phyloP scores from a whole-genome alignment of 2,888 invertebrate genomes.

The Euplexia lucipara region DNA sequence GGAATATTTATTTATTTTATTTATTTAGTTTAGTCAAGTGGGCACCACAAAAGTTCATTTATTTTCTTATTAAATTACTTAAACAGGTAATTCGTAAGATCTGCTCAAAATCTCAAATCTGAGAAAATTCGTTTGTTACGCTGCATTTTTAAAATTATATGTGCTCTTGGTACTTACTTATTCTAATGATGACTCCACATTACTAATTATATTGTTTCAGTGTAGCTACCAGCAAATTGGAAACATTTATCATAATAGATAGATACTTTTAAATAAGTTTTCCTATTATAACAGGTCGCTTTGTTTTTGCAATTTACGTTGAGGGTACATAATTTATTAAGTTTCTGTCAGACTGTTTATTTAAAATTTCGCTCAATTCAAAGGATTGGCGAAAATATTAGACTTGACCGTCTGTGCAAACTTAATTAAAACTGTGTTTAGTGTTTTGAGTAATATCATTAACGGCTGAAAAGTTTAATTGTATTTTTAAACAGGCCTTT shows the following conservation, averaged over 20 bases:
- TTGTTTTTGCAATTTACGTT: slow-evolving; percentile 28
- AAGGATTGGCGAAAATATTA: slow-evolving; percentile 22
- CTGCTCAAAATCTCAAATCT: slow-evolving; percentile 69
- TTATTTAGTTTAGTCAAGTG: too few species aligned
- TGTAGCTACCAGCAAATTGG: slow-evolving; percentile 42
- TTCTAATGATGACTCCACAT: slow-evolving; percentile 27
- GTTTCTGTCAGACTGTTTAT: slow-evolving; percentile 29
- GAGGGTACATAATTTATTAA: slow-evolving; percentile 36
- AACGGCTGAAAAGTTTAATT: slow-evolving; percentile 15
- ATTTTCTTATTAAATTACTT: slow-evolving; percentile 53
- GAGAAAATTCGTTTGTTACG: slow-evolving; percentile 72
- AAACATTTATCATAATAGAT: too few species aligned
- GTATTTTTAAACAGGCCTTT: slow-evolving; percentile 13
- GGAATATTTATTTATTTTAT: too few species aligned
- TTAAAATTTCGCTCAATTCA: slow-evolving; percentile 33
- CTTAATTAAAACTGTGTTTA: slow-evolving; percentile 43
- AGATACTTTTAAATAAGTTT: slow-evolving; percentile 16
- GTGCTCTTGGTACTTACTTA: slow-evolving; percentile 72
- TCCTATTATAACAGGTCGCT: background rate
- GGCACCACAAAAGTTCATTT: slow-evolving; percentile 38
- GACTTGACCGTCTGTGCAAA: slow-evolving; percentile 21
- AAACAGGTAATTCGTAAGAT: slow-evolving; percentile 57
- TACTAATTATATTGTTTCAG: slow-evolving; percentile 10
- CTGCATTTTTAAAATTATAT: slow-evolving; percentile 67
- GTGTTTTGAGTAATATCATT: slow-evolving; percentile 28